Evolutionary conservation across 2,113 vertebrate genomes (phyloP), one percentile per base, ranked within the genome.

Genomic region (Proterorhinus semilunaris): DNA sequence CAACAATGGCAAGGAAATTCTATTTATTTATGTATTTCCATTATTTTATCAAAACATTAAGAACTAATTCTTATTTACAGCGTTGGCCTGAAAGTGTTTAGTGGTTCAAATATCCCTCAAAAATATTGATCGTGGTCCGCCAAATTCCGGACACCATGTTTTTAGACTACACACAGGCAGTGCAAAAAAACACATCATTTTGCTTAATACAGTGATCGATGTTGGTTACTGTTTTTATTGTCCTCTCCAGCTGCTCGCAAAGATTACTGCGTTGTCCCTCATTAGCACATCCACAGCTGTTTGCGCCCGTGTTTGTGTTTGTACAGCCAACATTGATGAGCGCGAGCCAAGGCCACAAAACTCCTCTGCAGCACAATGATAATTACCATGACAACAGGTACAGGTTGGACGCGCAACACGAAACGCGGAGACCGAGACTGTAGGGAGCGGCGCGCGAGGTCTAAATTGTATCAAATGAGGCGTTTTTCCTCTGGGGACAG

Each of bases 331-430:
- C 72, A 65, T 49, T 73, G 72, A 72, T n/a, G 66, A 80, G 64
- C 74, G 64, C 48, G 42, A 76, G 75, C 75, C 71, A 70, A 71
- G 76, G 78, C 79, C 74, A 80, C 73, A 85, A 80, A 81, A 75
- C 55, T 63, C 54, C 83, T 66, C 69, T 71, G 83, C 74, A 68
- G 66, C 48, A 57, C 72, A 63, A 10, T 63, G 75, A 86, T 87
- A 86, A 88, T 89, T 79, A 80, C 88, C 89, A 91, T 88, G 87
- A 85, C 87, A 89, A 91, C 88, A 67, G 47, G 78, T 69, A 67
- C 13, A 44, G 69, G 68, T 70, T 70, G 43, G 43, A 44, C 36
- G 12, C 58, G 62, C 10, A 62, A 53, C 61, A 45, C 50, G 81
- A 52, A 62, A 47, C 6, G 49, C 42, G 51, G 16, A 61, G 68